A percentile compares a stretch with the other conserved stretches of the same genome.
These are phyloP conservation scores for Pelagia noctiluca DNA, from an alignment of 30 jellyfish, hydroid and myxozoan species.

Conservation along the genomic window DNA sequence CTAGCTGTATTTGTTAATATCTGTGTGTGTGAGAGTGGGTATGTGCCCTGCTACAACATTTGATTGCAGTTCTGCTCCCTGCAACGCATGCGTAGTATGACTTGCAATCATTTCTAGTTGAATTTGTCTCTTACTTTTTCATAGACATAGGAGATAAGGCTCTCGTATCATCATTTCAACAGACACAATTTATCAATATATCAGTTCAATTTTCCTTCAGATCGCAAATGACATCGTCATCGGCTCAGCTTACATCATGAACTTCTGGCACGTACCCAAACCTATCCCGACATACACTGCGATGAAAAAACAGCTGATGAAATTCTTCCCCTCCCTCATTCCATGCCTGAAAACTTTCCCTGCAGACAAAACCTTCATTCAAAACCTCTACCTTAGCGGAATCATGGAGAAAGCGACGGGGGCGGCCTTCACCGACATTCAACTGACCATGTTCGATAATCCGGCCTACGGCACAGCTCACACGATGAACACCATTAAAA, in stretches of 20 bases:
- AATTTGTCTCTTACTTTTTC: neutral
- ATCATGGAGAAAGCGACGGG: conserved; percentile 41
- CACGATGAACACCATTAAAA: conserved; percentile 29
- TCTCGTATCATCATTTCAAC: too few relatives aligned
- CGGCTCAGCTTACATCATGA: conserved; percentile 31
- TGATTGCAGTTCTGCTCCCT: neutral
- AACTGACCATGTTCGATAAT: conserved; percentile 24
- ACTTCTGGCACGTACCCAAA: conserved; percentile 27
- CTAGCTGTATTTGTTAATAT: too few relatives aligned
- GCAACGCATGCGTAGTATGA: neutral
- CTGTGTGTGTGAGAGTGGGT: too few relatives aligned
- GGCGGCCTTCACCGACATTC: conserved; percentile 48
- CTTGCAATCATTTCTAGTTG: neutral
- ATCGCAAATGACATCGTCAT: conserved; percentile 11
- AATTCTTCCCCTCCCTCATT: conserved; percentile 12
- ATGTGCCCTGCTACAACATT: neutral
- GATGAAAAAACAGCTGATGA: neutral
- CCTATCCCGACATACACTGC: neutral
- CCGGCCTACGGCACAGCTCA: conserved; percentile 15
- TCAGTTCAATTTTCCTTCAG: neutral
- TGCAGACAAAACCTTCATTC: conserved; percentile 7
- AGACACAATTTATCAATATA: too few relatives aligned
- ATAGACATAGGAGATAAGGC: too few relatives aligned
- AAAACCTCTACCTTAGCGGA: conserved; percentile 47
- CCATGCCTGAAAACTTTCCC: conserved; percentile 41